A percentile compares a stretch with the other conserved stretches of the same genome.
Conservation (phyloP, 1,140 invertebrate genomes). For the Drosophila orena region DNA sequence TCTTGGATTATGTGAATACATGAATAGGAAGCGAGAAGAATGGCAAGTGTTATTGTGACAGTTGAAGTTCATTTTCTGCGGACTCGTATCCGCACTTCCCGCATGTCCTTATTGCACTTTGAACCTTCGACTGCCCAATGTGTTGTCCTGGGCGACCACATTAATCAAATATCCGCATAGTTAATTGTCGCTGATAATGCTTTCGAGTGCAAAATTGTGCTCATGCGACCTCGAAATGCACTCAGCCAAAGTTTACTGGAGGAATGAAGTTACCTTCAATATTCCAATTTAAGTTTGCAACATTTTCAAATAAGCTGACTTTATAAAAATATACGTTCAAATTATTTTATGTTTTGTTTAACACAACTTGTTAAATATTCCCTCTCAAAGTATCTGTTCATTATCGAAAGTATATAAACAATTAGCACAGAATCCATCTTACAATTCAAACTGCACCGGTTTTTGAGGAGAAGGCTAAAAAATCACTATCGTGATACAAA, state of each 20-base stretch:
- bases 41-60: constrained; percentile 78
- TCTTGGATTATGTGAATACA: constrained; percentile 81
- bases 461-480: too few relatives aligned
- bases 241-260: not conserved
- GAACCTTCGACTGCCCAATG: constrained; percentile 15
- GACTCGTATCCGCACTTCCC: constrained; percentile 13
- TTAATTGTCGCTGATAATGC: constrained; percentile 49
- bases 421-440: too few relatives aligned
- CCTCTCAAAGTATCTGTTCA: too few relatives aligned
- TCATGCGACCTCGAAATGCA: constrained; percentile 25
- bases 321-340: too few relatives aligned
- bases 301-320: too few relatives aligned
- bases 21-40: constrained; percentile 66
- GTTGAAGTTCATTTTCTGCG: constrained; percentile 59
- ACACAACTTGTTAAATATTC: too few relatives aligned
- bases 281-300: too few relatives aligned
- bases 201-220: constrained; percentile 20
- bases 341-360: too few relatives aligned
- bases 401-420: too few relatives aligned
- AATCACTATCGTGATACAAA: too few relatives aligned
- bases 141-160: constrained; percentile 19
- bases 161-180: constrained; percentile 77
- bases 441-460: too few relatives aligned
- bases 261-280: not conserved
- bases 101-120: constrained; percentile 1